Evolutionary conservation across 2,797 vertebrate genomes (phyloP), one percentile per base, ranked within the genome.

Genomic region (Danio tinwini): DNA sequence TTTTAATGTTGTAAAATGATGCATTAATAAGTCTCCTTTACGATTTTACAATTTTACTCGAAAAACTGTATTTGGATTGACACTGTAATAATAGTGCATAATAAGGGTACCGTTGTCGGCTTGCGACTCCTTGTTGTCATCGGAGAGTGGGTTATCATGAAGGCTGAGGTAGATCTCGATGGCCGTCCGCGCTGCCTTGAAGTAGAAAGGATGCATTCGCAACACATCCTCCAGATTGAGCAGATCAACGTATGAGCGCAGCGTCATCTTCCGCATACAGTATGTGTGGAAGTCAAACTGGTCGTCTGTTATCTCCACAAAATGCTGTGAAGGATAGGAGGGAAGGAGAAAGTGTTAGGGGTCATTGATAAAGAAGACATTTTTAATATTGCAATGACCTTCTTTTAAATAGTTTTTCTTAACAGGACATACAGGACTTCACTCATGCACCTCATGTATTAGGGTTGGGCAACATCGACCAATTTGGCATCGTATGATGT

Each of bases 271-370:
- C 90, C 98, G 95, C 98, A 99, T 99, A 88, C 98, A 99, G 93
- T 99, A 99, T 7, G 98, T 99, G 88, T 99, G 98, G 90, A 99
- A 99, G 84, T 99, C 98, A 91, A 99, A 99, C 92, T 99, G 98
- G 92, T 99, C 98, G 7, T 99, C 98, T 0, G 98, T 99, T 91
- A 99, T 99, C 93, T 99, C 98, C 93, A 98, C 97, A 93, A 99
- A 99, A 94, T 99, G 98, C 98, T 99, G 89, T 84, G 0, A 68
- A 70, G 2, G 29, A 3, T 29, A 70, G 2, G 29, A 3, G 29
- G 52, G 6, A 68, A 37, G 67, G 5, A 5, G 3, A 45, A 9
- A 29, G 37, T 17, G 5, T 59, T 5, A 42, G 19, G 19, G 29
- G 3, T 29, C 29, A 29, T 1, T 29, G 29, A 29, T 29, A 29